Conservation (phyloP, 2,888 invertebrate genomes). For the Tinea trinotella region DNA sequence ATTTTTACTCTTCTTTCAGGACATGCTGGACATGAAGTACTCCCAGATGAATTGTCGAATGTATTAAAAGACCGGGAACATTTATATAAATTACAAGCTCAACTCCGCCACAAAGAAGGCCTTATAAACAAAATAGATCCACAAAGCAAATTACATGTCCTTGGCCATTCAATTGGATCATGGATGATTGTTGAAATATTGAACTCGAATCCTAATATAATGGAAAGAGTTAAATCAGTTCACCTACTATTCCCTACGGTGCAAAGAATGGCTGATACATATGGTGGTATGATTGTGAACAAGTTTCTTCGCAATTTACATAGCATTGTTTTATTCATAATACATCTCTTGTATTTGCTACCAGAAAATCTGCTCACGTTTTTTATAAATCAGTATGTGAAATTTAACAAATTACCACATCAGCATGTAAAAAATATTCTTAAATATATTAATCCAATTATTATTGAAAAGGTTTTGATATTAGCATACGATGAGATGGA, state of each 20-base stretch:
- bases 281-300: conserved; percentile 80
- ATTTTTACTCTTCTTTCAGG: conserved; percentile 73
- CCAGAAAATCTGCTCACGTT: conserved; percentile 65
- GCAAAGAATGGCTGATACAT: conserved; percentile 83
- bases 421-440: conserved; percentile 61
- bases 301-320: conserved; percentile 64
- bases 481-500: conserved; percentile 87
- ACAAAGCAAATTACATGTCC: conserved; percentile 81
- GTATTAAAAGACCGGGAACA: conserved; percentile 66
- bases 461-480: conserved; percentile 76
- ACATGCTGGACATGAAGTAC: conserved; percentile 78
- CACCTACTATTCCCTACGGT: conserved; percentile 90
- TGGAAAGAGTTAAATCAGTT: conserved; percentile 70
- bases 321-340: conserved; percentile 39
- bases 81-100: conserved; percentile 82
- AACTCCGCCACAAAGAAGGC: conserved; percentile 83
- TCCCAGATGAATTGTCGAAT: conserved; percentile 59
- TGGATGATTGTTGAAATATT: conserved; percentile 86
- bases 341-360: conserved; percentile 57
- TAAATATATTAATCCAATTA: conserved; percentile 72
- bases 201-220: conserved; percentile 67
- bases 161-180: conserved; percentile 94
- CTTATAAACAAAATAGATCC: conserved; percentile 82
- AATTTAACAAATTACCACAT: conserved; percentile 60
- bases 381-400: conserved; percentile 71